Evolutionary conservation across 1,140 invertebrate species (phyloP).

Genomic region (Bemisia tabaci): DNA sequence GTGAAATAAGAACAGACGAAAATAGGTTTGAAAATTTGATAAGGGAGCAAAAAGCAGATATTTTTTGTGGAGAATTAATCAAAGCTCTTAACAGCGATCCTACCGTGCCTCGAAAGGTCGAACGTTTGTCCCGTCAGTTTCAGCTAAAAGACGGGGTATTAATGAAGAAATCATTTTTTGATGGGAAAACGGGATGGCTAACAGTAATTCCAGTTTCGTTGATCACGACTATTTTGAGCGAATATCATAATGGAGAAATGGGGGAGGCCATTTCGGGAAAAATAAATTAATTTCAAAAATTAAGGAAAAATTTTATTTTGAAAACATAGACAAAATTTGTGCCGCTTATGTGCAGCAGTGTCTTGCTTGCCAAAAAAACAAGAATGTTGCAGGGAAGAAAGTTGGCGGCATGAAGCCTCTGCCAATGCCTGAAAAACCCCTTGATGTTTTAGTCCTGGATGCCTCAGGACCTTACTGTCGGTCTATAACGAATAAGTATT

Average conservation of each 20-base stretch:
- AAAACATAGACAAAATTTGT: background rate
- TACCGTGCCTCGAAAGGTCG: background rate
- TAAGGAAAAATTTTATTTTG: background rate
- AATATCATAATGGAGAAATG: background rate
- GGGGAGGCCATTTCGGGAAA: background rate
- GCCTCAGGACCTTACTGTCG: background rate
- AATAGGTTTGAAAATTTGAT: too few species aligned
- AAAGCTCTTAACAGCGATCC: too few species aligned
- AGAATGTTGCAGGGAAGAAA: background rate
- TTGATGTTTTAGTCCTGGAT: background rate
- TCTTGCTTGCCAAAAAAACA: background rate
- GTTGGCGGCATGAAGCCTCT: background rate
- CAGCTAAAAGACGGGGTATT: background rate
- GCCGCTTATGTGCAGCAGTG: background rate
- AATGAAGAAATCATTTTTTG: background rate
- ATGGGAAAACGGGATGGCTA: background rate
- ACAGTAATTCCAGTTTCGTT: background rate
- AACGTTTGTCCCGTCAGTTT: background rate
- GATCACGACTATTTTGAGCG: background rate
- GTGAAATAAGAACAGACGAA: background rate
- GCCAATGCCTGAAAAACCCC: background rate
- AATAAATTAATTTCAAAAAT: background rate
- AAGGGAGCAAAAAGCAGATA: too few species aligned
- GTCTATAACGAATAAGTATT: background rate
- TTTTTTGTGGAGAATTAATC: too few species aligned